Evolutionary conservation across 2,888 invertebrate species (phyloP).

Genomic region (Empis livida): DNA sequence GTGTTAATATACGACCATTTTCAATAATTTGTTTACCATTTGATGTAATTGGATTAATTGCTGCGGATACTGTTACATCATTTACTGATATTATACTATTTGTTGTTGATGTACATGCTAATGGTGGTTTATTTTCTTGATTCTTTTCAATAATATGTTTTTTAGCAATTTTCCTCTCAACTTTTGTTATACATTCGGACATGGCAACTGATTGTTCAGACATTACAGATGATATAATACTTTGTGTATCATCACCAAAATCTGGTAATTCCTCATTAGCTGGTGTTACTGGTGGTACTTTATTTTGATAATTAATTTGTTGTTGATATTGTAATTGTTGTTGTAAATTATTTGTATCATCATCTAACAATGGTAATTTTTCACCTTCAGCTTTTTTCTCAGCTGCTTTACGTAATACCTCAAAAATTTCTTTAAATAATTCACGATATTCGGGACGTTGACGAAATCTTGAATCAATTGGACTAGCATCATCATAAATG

Average conservation of each 20-base stretch:
- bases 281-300: conserved; percentile 56
- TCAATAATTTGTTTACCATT: conserved; percentile 23
- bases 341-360: conserved; percentile 27
- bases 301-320: conserved; percentile 21
- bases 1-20: conserved; percentile 43
- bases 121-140: conserved; percentile 33
- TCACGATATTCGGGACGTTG: conserved; percentile 71
- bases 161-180: conserved; percentile 40
- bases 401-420: conserved; percentile 68
- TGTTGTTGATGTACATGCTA: conserved; percentile 14
- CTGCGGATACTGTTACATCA: conserved; percentile 5
- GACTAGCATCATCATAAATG: conserved; percentile 68
- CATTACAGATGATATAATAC: conserved; percentile 61
- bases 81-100: conserved; percentile 14
- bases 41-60: conserved; percentile 9
- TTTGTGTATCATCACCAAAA: conserved; percentile 49
- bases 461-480: conserved; percentile 68
- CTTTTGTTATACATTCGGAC: conserved; percentile 48
- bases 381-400: conserved; percentile 72
- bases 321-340: conserved; percentile 18
- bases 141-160: conserved; percentile 30
- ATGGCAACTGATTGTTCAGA: conserved; percentile 59
- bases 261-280: conserved; percentile 52
- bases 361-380: conserved; percentile 57
- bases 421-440: conserved; percentile 72